Conservation (phyloP, 2,113 vertebrate genomes). For the Apodemus sylvaticus region DNA sequence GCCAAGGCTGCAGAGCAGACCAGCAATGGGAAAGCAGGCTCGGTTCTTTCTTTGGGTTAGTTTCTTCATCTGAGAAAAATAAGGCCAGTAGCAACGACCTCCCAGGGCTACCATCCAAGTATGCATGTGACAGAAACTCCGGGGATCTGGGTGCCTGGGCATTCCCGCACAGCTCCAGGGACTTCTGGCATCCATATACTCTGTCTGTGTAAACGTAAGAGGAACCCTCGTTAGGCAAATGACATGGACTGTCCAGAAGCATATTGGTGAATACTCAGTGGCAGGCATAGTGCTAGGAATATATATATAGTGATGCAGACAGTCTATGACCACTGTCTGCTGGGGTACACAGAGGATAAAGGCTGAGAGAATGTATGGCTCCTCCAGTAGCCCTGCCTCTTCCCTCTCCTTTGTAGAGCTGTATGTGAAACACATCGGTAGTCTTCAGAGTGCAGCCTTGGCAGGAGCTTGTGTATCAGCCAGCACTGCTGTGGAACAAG, state of each 20-base stretch:
- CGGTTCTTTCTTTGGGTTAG: not conserved
- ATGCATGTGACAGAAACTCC: no score
- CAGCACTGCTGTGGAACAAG: not conserved
- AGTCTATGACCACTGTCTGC: not conserved
- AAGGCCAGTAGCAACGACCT: not conserved
- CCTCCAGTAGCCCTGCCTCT: no score
- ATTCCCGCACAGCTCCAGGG: not conserved
- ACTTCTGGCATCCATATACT: not conserved
- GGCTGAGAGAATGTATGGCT: not conserved
- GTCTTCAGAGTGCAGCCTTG: not conserved
- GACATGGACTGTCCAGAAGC: not conserved
- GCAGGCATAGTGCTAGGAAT: not conserved
- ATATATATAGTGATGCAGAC: not conserved
- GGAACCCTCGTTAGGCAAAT: not conserved
- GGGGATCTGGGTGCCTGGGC: no score
- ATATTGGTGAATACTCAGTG: accelerated
- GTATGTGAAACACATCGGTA: not conserved
- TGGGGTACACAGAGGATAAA: not conserved
- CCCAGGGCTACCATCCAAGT: not conserved
- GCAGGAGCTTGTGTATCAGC: not conserved
- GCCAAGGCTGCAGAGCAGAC: not conserved
- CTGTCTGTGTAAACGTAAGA: not conserved
- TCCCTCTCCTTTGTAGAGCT: not conserved
- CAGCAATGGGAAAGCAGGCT: not conserved
- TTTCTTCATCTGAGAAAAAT: not conserved